Percentiles rank a stretch among this genome's conserved stretches.
phyloP scores from a whole-genome alignment of 2,888 invertebrate genomes.

The Zeuzera pyrina region DNA sequence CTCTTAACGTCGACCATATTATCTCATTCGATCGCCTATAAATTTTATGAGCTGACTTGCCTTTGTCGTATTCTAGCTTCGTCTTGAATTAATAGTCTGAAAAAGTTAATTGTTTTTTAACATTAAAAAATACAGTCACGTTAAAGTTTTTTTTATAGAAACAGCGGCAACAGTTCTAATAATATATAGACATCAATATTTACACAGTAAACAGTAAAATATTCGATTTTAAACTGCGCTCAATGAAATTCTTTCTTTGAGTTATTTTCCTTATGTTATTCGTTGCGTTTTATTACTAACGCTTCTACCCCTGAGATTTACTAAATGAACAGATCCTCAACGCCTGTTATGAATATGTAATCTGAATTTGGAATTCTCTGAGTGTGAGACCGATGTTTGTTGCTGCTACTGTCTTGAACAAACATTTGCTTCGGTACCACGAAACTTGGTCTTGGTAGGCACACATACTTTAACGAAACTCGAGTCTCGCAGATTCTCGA shows the following conservation, averaged over 20 bases:
- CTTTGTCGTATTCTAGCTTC: conserved; percentile 60
- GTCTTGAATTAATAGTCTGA: conserved; percentile 56
- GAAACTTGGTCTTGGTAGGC: conserved; percentile 23
- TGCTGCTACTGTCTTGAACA: conserved; percentile 50
- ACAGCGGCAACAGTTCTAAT: too few relatives aligned
- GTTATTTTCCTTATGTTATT: conserved; percentile 2
- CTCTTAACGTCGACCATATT: conserved; percentile 72
- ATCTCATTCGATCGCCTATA: conserved; percentile 73
- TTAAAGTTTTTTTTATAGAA: neutral
- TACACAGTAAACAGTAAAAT: too few relatives aligned
- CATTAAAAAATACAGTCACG: neutral
- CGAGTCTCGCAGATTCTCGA: conserved; percentile 38
- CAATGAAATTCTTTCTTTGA: too few relatives aligned
- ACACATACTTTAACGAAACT: conserved; percentile 12
- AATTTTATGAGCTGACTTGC: conserved; percentile 70
- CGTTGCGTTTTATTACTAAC: conserved; percentile 25
- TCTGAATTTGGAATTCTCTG: conserved; percentile 67
- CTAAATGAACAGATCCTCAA: conserved; percentile 53
- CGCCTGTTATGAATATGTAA: conserved; percentile 70
- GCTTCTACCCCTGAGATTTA: conserved; percentile 47
- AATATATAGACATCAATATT: too few relatives aligned
- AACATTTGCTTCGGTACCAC: conserved; percentile 55
- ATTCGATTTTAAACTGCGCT: neutral
- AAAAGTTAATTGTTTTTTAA: neutral
- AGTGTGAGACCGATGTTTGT: conserved; percentile 66